Conservation (phyloP, 2,113 vertebrate genomes). For the Charina bottae region DNA sequence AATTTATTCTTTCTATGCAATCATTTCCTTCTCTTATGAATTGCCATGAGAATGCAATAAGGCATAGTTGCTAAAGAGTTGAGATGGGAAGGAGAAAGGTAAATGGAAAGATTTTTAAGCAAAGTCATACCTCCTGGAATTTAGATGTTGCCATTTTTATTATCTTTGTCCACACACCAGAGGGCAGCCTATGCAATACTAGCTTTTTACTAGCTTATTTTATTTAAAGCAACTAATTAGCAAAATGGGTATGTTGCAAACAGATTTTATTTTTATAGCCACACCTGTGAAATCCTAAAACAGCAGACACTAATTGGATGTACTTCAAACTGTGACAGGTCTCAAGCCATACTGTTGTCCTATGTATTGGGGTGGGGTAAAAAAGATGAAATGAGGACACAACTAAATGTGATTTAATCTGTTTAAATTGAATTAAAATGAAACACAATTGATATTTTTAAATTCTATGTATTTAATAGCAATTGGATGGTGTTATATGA, state of each 20-base stretch:
- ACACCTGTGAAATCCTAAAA: not conserved
- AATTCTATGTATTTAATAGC: not conserved
- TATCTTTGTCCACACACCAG: slow-evolving; percentile 43
- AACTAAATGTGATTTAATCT: not conserved
- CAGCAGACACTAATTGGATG: not conserved
- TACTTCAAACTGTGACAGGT: not conserved
- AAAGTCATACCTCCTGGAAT: not conserved
- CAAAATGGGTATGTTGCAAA: not conserved
- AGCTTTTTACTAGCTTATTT: not conserved
- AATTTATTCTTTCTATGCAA: not conserved
- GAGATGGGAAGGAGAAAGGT: not conserved
- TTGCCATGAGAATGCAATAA: not conserved
- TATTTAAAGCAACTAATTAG: not conserved
- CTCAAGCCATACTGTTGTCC: not conserved
- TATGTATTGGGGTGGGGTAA: not conserved
- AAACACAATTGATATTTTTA: not conserved
- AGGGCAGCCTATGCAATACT: slow-evolving; percentile 51
- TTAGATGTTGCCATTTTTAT: fast-evolving
- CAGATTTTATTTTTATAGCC: not conserved
- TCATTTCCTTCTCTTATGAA: not conserved
- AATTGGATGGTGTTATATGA: not conserved
- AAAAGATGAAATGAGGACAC: not conserved
- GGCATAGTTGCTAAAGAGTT: not conserved
- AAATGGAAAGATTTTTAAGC: not conserved
- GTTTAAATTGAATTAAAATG: not conserved